Base-by-base conservation (phyloP, 2,113 vertebrate species). In the Melanerpes aurifrons region DNA sequence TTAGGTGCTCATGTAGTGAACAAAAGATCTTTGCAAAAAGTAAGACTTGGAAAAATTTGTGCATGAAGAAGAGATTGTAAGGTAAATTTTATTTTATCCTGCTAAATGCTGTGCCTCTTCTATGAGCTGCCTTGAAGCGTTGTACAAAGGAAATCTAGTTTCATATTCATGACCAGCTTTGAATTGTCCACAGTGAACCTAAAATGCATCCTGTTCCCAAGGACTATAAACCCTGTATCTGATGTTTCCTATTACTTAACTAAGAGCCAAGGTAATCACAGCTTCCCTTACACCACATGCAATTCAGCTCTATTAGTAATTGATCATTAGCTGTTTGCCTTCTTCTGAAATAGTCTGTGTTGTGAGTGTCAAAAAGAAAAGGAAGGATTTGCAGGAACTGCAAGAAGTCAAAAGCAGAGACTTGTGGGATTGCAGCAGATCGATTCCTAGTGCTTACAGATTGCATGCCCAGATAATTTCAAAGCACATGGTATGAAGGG, bases 401-500 rank as follows among this genome's bases (percentile, higher is more conserved):
- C 57, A 68, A 85, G 72, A 82, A 94, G 70, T 92, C 59, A 92
- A 72, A 95, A 59, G 2, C 28, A 66, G 48, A 15, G 76, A 71
- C 45, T 88, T 74, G 57, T 77, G 82, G 90, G 73, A 90, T 45
- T 80, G 73, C 76, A 86, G 88, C 87, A 95, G 82, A 95, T 83
- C 66, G 43, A 94, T 90, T 95, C 83, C 28, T 45, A 88, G 76
- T 21, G 66, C 73, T 91, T 96, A 71, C 96, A 96, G 96, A 96
- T 91, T 95, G 94, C 17, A 11, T 68, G 88, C 94, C 90, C 90
- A 94, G 90, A 96, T 94, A 96, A 88, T 93, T 93, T 95, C 86
- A 93, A 96, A 95, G 90, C 96, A 96, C 93, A 96, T 96, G 82
- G 70, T 54, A 96, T 19, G 86, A 95, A 95, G 92, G 88, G 96